phyloP scores from a whole-genome alignment of 2,888 invertebrate genomes.

The Alloscopus bannaensis region DNA sequence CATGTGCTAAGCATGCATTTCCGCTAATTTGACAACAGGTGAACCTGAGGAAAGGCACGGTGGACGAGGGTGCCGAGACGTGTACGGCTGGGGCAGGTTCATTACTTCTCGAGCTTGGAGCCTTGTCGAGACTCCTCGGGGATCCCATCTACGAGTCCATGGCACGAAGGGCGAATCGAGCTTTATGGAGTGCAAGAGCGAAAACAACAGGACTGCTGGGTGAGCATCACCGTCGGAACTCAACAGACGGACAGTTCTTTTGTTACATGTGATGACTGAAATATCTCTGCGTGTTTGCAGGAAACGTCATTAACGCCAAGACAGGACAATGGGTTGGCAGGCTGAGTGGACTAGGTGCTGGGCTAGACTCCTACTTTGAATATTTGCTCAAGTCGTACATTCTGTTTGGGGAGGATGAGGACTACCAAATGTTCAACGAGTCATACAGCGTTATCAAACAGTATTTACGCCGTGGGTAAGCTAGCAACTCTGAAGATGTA shows the following conservation, averaged over 20 bases:
- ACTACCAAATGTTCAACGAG: conserved; percentile 79
- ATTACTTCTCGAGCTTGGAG: conserved; percentile 80
- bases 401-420: conserved; percentile 79
- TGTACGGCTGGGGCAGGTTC: conserved; percentile 82
- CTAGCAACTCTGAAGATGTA: conserved; percentile 23
- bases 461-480: conserved; percentile 79
- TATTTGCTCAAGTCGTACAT: conserved; percentile 81
- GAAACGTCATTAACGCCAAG: conserved; percentile 80
- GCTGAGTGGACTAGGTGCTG: conserved; percentile 80
- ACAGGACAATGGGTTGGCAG: conserved; percentile 80
- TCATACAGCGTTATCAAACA: conserved; percentile 78
- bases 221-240: conserved; percentile 71
- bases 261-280: background rate
- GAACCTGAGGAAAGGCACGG: conserved; percentile 78
- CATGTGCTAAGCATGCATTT: no score
- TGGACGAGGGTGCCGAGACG: conserved; percentile 78
- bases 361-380: conserved; percentile 81
- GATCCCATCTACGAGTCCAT: conserved; percentile 80
- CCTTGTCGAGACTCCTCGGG: conserved; percentile 79
- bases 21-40: conserved; percentile 76
- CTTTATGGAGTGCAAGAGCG: conserved; percentile 78
- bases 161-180: conserved; percentile 78
- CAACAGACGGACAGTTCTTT: background rate
- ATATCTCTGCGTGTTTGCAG: conserved; percentile 74
- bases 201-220: conserved; percentile 80